Evolutionary conservation across 2,888 invertebrate genomes (phyloP).

Genomic region (Phortica magna): DNA sequence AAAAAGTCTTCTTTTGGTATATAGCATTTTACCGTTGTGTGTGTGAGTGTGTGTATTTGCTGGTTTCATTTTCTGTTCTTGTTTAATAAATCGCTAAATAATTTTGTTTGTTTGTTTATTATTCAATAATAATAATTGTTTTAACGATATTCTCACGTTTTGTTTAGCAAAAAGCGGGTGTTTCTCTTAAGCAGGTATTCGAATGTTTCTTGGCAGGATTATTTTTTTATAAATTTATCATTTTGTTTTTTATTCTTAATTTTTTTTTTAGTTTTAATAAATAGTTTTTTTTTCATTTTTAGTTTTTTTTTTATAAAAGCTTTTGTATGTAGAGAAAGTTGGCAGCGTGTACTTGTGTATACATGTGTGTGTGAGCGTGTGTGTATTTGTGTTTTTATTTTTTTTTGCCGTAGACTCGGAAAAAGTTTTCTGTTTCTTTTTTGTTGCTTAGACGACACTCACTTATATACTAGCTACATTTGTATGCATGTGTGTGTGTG

Average conservation of each 20-base stretch:
- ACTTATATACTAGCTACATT: slow-evolving; percentile 63
- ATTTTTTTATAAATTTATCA: slow-evolving; percentile 55
- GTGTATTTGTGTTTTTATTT: slow-evolving; percentile 38
- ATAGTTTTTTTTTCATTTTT: slow-evolving; percentile 49
- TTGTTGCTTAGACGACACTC: slow-evolving; percentile 68
- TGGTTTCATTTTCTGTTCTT: slow-evolving; percentile 28
- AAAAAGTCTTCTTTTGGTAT: slow-evolving; percentile 47
- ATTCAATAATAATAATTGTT: not conserved
- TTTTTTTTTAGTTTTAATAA: slow-evolving; percentile 41
- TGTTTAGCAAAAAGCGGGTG: slow-evolving; percentile 74
- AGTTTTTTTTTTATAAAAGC: slow-evolving; percentile 57
- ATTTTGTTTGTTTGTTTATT: slow-evolving; percentile 19
- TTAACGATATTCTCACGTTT: slow-evolving; percentile 27
- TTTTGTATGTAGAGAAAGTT: slow-evolving; percentile 48
- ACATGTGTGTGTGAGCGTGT: slow-evolving; percentile 39
- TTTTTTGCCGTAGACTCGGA: slow-evolving; percentile 41
- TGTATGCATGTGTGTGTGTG: slow-evolving; percentile 53
- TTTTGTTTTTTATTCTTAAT: slow-evolving; percentile 38
- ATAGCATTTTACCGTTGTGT: slow-evolving; percentile 42
- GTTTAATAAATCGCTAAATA: slow-evolving; percentile 19
- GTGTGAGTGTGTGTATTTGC: slow-evolving; percentile 26
- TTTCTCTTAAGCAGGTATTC: slow-evolving; percentile 75
- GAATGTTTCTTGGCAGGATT: slow-evolving; percentile 75
- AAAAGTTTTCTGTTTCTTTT: slow-evolving; percentile 54
- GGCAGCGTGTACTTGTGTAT: slow-evolving; percentile 46